phyloP scores from a whole-genome alignment of 2,797 vertebrate species.

The Graptemys geographica region DNA sequence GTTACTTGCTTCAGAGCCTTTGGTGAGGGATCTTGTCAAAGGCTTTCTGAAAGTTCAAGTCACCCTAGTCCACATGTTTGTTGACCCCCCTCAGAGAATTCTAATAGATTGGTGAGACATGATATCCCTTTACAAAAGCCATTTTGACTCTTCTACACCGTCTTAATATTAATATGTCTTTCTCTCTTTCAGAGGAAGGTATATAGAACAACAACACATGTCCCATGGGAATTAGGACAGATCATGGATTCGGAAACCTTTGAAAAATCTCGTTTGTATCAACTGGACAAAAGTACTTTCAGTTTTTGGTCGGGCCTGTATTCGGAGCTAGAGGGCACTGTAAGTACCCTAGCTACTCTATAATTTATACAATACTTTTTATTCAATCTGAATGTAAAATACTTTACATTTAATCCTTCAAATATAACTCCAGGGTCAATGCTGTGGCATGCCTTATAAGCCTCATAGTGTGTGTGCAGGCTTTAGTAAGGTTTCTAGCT shows the following conservation, averaged over 20 bases:
- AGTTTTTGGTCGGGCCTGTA: conserved; percentile 99
- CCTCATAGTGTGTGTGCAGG: background rate
- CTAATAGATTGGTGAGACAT: background rate
- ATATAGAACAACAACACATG: conserved; percentile 91
- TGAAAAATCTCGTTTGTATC: conserved; percentile 97
- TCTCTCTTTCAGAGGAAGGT: conserved; percentile 87
- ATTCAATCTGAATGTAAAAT: background rate
- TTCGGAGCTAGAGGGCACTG: conserved; percentile 95
- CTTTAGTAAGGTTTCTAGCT: background rate
- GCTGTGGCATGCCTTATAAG: fast-evolving
- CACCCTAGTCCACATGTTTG: too few relatives aligned
- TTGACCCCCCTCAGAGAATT: background rate
- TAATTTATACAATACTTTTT: background rate
- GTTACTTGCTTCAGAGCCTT: too few relatives aligned
- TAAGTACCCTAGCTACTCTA: conserved; percentile 78
- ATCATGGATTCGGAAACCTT: conserved; percentile 98
- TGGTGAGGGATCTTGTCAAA: too few relatives aligned
- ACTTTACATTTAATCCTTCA: background rate
- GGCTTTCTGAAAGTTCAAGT: too few relatives aligned
- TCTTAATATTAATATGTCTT: background rate
- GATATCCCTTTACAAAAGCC: background rate
- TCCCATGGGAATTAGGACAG: conserved; percentile 92
- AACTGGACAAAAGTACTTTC: conserved; percentile 98
- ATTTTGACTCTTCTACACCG: background rate
- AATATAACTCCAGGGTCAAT: background rate